A percentile compares a stretch with the other conserved stretches of the same genome.
Conservation (phyloP, 2,113 vertebrate genomes). For the Donacobius atricapilla region DNA sequence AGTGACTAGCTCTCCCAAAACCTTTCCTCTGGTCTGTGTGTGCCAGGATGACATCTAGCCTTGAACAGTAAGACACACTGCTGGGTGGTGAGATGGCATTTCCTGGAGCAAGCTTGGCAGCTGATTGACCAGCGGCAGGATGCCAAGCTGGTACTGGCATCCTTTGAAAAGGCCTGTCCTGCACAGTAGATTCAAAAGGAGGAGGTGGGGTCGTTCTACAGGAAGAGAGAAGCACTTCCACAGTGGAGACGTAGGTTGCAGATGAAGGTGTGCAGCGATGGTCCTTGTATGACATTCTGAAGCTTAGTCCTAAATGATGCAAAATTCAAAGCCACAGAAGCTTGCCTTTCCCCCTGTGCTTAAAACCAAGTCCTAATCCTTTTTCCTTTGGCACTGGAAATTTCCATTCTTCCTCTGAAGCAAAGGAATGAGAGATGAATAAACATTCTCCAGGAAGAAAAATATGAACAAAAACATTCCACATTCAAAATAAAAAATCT, state of each 20-base stretch:
- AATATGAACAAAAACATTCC: not conserved
- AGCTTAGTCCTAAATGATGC: conserved; percentile 7
- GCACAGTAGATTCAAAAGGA: conserved; percentile 15
- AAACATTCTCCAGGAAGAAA: conserved; percentile 27
- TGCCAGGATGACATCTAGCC: conserved; percentile 58
- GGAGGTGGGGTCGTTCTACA: conserved; percentile 1
- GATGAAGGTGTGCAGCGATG: conserved; percentile 11
- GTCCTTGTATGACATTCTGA: conserved; percentile 61
- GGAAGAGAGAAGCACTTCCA: conserved; percentile 55
- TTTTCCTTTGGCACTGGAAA: conserved; percentile 55
- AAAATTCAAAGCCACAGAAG: conserved; percentile 33
- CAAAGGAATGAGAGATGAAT: conserved; percentile 24
- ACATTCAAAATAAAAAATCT: not conserved
- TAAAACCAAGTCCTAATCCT: conserved; percentile 52
- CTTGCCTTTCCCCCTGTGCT: conserved; percentile 12
- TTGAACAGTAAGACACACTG: conserved; percentile 48
- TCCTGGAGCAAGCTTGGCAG: not conserved
- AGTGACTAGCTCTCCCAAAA: not conserved
- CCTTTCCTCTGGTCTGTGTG: conserved; percentile 4
- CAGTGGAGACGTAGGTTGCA: conserved; percentile 61
- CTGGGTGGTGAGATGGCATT: not conserved
- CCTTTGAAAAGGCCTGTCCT: conserved; percentile 6
- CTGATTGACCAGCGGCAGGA: not conserved
- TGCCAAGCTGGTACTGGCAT: not conserved
- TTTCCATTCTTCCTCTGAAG: conserved; percentile 60